Percentiles rank a stretch among this genome's conserved stretches.
phyloP scores from a whole-genome alignment of 2,888 invertebrate genomes.

The Synergus laeviventris region DNA sequence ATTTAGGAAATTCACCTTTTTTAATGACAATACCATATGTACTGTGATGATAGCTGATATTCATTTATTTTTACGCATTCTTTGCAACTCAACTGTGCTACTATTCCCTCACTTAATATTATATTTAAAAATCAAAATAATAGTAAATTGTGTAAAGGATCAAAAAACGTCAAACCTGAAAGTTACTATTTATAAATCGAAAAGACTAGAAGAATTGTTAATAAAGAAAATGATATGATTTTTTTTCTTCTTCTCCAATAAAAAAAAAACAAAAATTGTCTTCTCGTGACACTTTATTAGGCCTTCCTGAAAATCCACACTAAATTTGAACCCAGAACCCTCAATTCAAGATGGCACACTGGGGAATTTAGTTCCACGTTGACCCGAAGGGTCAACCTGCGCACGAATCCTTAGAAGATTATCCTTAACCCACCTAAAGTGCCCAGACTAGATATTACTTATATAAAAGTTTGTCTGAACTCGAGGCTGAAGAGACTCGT shows the following conservation, averaged over 20 bases:
- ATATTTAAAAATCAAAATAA: no score
- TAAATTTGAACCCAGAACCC: neutral
- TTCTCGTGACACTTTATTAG: neutral
- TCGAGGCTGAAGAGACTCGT: neutral
- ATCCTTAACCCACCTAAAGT: neutral
- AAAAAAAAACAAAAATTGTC: neutral
- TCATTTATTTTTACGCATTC: no score
- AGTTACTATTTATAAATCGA: no score
- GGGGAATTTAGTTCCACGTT: neutral
- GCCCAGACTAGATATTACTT: slow-evolving; percentile 49
- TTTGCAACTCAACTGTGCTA: no score
- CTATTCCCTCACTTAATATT: no score
- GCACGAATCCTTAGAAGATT: neutral
- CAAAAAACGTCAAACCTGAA: no score
- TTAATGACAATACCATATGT: no score
- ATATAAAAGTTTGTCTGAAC: slow-evolving; percentile 50
- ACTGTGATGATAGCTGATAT: no score
- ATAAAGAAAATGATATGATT: neutral
- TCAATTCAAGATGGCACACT: neutral
- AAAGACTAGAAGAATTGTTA: no score
- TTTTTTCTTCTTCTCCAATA: neutral
- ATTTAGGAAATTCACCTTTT: no score
- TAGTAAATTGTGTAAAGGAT: no score
- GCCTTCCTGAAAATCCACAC: neutral
- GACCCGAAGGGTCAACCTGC: neutral